phyloP scores from a whole-genome alignment of 2,797 vertebrate genomes.

The Lepus oiostolus region DNA sequence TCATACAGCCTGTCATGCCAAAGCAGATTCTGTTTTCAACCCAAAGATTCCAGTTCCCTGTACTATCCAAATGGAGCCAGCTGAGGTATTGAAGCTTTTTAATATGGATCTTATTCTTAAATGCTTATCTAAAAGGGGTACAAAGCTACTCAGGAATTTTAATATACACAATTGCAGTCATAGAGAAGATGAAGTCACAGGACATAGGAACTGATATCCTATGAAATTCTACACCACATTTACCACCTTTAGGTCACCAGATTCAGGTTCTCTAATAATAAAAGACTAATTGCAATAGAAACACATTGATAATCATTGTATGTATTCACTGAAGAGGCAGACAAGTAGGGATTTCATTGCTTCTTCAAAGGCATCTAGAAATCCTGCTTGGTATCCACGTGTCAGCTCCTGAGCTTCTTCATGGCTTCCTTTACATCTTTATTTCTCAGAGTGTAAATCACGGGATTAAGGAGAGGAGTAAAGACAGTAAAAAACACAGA shows the following conservation, averaged over 20 bases:
- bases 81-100: background rate
- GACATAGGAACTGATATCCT: background rate
- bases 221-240: background rate
- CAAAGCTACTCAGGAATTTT: background rate
- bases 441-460: constrained; percentile 75
- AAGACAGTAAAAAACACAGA: constrained; percentile 69
- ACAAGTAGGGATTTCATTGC: background rate
- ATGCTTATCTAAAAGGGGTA: background rate
- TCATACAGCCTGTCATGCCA: background rate
- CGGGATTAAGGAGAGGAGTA: constrained; percentile 39
- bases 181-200: background rate
- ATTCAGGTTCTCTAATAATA: background rate
- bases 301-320: background rate
- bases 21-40: background rate
- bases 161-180: background rate
- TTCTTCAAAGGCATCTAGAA: background rate
- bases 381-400: background rate
- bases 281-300: background rate
- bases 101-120: background rate
- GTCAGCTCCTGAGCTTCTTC: constrained; percentile 35
- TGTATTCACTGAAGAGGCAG: background rate
- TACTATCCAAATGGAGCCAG: background rate
- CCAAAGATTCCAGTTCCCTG: background rate
- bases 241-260: background rate
- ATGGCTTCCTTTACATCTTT: constrained; percentile 77